phyloP scores from a whole-genome alignment of 2,888 invertebrate genomes.

The Hecatera dysodea region DNA sequence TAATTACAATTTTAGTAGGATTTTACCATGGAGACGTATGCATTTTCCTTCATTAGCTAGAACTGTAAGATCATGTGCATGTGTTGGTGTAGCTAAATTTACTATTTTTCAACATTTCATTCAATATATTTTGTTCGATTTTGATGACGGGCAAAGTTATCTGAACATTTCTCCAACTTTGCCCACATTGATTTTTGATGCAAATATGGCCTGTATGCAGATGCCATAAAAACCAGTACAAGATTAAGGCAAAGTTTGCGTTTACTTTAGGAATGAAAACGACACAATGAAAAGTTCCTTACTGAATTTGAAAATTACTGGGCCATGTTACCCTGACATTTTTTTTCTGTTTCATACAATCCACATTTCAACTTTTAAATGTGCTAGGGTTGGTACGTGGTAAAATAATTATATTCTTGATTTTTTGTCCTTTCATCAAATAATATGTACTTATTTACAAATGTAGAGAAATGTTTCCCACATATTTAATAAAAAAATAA shows the following conservation, averaged over 20 bases:
- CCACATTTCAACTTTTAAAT: too few species aligned
- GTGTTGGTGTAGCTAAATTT: not conserved
- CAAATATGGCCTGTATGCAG: not conserved
- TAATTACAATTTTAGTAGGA: not conserved
- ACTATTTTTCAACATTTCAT: constrained; percentile 1
- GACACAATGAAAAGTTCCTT: not conserved
- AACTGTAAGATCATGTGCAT: not conserved
- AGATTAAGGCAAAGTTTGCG: constrained; percentile 8
- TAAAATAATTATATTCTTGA: too few species aligned
- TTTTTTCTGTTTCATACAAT: too few species aligned
- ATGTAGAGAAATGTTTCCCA: too few species aligned
- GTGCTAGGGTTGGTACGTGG: too few species aligned
- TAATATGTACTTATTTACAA: too few species aligned
- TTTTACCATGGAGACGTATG: constrained; percentile 5
- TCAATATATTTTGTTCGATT: constrained; percentile 6
- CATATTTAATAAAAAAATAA: too few species aligned
- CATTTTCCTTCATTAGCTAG: not conserved
- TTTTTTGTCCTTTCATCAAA: too few species aligned
- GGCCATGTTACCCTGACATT: constrained; percentile 5
- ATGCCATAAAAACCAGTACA: not conserved
- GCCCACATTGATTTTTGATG: constrained; percentile 17
- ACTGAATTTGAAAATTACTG: not conserved
- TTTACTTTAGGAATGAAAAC: not conserved
- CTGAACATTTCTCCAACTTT: constrained; percentile 18
- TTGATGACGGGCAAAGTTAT: not conserved